Conservation (phyloP, 2,113 vertebrate genomes). For the Corythaeola cristata region DNA sequence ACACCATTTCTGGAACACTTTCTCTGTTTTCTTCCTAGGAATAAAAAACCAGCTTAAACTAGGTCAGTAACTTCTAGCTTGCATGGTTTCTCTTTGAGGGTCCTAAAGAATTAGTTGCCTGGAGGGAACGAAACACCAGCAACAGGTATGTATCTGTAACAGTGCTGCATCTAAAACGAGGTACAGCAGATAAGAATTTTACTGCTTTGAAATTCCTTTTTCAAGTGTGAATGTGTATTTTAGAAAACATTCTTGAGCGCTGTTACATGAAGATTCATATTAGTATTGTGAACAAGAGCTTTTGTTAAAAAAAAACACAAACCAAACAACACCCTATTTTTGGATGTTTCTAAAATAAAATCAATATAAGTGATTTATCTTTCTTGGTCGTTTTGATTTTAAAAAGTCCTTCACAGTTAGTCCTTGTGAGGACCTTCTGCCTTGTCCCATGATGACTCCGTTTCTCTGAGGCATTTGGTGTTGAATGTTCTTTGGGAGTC, state of each 20-base stretch:
- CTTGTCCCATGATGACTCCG: accelerated
- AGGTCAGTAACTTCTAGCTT: background rate
- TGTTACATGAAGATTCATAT: background rate
- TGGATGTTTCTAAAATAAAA: conserved; percentile 72
- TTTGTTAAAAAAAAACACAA: conserved; percentile 30
- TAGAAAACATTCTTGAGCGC: background rate
- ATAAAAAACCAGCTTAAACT: conserved; percentile 3
- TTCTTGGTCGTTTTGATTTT: background rate
- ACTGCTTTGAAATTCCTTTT: background rate
- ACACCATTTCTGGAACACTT: background rate
- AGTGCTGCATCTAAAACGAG: background rate
- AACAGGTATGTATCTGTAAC: background rate
- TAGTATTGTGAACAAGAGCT: conserved; percentile 16
- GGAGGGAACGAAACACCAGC: conserved; percentile 57
- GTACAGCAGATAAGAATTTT: background rate
- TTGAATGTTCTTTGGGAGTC: background rate
- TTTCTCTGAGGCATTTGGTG: accelerated
- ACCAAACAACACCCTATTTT: conserved; percentile 32
- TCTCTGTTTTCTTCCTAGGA: background rate
- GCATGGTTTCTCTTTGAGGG: background rate
- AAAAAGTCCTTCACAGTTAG: too few relatives aligned
- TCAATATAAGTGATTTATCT: background rate
- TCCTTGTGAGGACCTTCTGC: background rate
- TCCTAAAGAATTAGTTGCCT: background rate
- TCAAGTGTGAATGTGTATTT: background rate